Conservation (phyloP, 2,888 invertebrate genomes). For the Drosophila villosipedis region DNA sequence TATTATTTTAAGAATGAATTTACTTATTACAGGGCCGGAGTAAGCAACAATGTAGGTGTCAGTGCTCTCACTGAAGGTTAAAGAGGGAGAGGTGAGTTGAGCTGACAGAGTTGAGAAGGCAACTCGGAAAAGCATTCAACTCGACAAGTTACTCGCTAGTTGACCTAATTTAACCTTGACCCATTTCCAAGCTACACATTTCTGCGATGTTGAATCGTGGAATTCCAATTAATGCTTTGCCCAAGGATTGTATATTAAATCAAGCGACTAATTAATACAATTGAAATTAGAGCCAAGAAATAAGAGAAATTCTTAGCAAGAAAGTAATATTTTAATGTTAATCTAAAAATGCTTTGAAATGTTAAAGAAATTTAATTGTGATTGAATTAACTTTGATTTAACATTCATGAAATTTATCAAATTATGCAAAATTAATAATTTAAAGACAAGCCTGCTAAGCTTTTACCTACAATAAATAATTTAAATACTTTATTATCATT, state of each 20-base stretch:
- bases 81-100: neutral
- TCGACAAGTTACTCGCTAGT: constrained; percentile 61
- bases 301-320: neutral
- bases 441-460: no score
- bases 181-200: constrained; percentile 47
- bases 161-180: constrained; percentile 79
- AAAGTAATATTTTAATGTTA: neutral
- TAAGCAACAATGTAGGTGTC: constrained; percentile 59
- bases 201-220: constrained; percentile 19
- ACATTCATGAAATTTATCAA: no score
- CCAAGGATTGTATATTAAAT: constrained; percentile 25
- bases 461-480: no score
- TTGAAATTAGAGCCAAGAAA: neutral
- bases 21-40: constrained; percentile 41
- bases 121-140: constrained; percentile 66
- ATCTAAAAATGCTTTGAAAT: no score
- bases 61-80: constrained; percentile 59
- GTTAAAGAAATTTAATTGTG: no score
- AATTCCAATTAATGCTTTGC: constrained; percentile 22
- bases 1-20: constrained; percentile 37
- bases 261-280: constrained; percentile 26
- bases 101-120: constrained; percentile 27
- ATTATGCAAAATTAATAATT: no score
- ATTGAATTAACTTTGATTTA: no score
- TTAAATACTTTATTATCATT: neutral